Base-by-base conservation (phyloP, 2,797 vertebrate genomes). In the Argya squamiceps region DNA sequence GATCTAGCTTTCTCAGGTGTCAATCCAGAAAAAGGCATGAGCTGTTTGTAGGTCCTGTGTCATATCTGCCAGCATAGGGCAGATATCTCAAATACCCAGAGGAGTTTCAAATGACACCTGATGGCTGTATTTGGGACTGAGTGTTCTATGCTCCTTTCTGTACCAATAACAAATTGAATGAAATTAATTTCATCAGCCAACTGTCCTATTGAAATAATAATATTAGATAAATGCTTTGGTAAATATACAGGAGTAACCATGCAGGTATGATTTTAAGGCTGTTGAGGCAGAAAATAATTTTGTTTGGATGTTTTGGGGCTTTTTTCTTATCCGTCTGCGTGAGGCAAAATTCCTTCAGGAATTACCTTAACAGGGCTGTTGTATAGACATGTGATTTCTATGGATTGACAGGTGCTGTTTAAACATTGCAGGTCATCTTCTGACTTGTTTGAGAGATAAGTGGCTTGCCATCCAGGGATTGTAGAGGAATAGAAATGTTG, bases 21-120 rank as follows among this genome's bases (percentile, higher is more conserved):
- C 88, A 81, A 2, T 89, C 50, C 50, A 76, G 89, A 76, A 85
- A 88, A 85, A 93, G 79, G 43, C 88, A 58, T 60, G 94, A 93
- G 93, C 79, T 94, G 90, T 92, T 93, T 86, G 65, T 81, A 65
- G 83, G 73, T 90, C 58, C 70, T 88, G 26, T 92, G 88, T 95
- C 69, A 21, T 88, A 84, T 92, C 80, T 93, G 83, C 69, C 85
- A 76, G 69, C 3, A 0, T 59, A 68, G 76, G 62, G 39, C 69
- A 86, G 92, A 88, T 92, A 71, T 2, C 76, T 90, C 43, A 78
- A 75, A 93, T 89, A 91, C 39, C 44, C 50, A 34, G 5, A 62
- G 29, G 75, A 46, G 16, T 91, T 95, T 95, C 87, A 94, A 73
- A 55, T 94, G 79, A 36, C 75, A 71, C n/a, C 43, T 58, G 26